These are phyloP conservation scores for Petroica traversi DNA, from an alignment of 2,113 vertebrate genomes.

Conservation along the genomic window DNA sequence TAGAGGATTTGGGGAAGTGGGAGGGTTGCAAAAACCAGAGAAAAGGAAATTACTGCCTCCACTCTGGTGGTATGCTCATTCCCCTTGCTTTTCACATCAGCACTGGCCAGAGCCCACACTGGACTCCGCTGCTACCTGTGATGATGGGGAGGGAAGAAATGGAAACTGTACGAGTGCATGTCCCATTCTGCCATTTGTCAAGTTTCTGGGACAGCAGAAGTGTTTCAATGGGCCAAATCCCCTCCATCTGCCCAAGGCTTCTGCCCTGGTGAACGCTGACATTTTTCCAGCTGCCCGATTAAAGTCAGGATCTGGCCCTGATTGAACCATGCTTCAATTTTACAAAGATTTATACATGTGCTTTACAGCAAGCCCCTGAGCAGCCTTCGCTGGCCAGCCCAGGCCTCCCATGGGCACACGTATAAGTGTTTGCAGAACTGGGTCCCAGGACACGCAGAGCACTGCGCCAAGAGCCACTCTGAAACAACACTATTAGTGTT, in stretches of 20 bases:
- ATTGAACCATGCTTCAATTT: background rate
- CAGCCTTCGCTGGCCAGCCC: background rate
- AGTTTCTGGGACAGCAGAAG: constrained; percentile 25
- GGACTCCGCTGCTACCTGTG: constrained; percentile 31
- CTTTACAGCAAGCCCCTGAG: background rate
- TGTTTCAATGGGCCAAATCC: background rate
- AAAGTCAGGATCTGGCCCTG: background rate
- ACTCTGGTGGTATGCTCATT: background rate
- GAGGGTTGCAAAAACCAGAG: constrained; percentile 33
- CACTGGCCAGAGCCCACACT: background rate
- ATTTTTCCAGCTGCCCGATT: background rate
- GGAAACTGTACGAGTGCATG: background rate
- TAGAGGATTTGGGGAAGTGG: constrained; percentile 19
- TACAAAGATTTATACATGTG: background rate
- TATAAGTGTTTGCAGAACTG: background rate
- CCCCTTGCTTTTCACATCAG: constrained; percentile 50
- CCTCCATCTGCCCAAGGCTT: background rate
- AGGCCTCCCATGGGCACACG: background rate
- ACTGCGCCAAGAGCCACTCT: background rate
- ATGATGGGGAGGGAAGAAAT: constrained; percentile 17
- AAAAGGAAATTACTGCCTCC: background rate
- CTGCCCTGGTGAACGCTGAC: background rate
- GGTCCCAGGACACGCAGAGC: background rate
- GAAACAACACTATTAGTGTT: constrained; percentile 73
- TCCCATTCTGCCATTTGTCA: background rate